Evolutionary conservation across 2,797 vertebrate species (phyloP).

Genomic region (Zenarchopterus dispar): DNA sequence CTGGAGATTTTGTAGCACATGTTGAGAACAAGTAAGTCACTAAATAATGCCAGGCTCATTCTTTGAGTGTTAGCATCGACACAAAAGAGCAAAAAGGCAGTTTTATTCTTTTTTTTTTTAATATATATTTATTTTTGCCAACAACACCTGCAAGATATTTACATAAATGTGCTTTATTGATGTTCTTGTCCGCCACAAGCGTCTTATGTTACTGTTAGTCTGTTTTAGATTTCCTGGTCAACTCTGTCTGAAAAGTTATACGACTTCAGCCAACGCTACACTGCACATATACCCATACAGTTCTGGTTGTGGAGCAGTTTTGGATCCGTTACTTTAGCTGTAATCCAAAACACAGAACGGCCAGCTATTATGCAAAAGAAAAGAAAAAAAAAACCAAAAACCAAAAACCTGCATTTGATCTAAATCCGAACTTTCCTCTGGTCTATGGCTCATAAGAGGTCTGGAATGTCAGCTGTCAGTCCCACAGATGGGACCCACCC

Average conservation of each 20-base stretch:
- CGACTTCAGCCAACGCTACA: slow-evolving; percentile 12
- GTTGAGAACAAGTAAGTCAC: neutral
- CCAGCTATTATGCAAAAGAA: slow-evolving; percentile 34
- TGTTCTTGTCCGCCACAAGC: slow-evolving; percentile 2
- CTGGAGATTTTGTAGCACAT: neutral
- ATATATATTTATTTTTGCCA: neutral
- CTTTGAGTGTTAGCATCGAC: neutral
- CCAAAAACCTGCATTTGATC: slow-evolving; percentile 41
- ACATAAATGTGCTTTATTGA: neutral
- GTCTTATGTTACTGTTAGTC: slow-evolving; percentile 12
- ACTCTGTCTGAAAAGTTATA: slow-evolving; percentile 22
- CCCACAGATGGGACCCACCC: slow-evolving; percentile 65
- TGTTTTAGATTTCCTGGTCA: slow-evolving; percentile 31
- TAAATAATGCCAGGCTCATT: neutral
- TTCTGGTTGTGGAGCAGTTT: slow-evolving; percentile 29
- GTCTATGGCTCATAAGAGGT: slow-evolving; percentile 53
- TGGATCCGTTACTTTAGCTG: slow-evolving; percentile 28
- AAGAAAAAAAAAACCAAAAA: too few species aligned
- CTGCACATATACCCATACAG: slow-evolving; percentile 30
- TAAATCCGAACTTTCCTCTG: slow-evolving; percentile 54
- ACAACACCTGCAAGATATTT: slow-evolving; percentile 13
- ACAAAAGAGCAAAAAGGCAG: neutral
- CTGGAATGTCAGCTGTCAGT: slow-evolving; percentile 79
- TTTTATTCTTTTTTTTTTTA: neutral
- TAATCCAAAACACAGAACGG: slow-evolving; percentile 28